Base-by-base conservation (phyloP, 2,888 invertebrate species). In the Ochropleura plecta region DNA sequence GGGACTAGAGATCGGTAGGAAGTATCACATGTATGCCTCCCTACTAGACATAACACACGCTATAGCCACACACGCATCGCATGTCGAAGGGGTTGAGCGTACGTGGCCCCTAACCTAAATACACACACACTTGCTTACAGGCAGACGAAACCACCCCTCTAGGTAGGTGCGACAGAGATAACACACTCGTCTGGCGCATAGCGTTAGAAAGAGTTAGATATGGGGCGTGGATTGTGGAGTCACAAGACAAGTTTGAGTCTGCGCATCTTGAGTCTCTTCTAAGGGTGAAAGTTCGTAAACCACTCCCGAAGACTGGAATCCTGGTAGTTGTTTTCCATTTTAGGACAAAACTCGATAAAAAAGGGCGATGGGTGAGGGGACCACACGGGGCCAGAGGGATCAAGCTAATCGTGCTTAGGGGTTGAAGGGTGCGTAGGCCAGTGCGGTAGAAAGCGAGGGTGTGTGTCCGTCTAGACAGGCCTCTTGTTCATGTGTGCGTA, bases 261-360 rank as follows among this genome's bases (percentile, higher is more conserved):
- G 95, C 94, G 94, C 95, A 93, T 95, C 96, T 96, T 95, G 91
- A 93, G 91, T 89, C 87, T 87, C 87, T 84, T 90, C 89, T 93
- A 94, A 94, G 96, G 96, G 96, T 96, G 93, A 93, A 91, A 90
- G 91, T 91, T 88, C 87, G 87, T 86, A 86, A 84, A 93, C 94
- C 93, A 85, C 92, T 92, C 70, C 76, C 67, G 73, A 82, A 75
- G 80, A 92, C 94, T 96, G 94, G 64, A 80, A 86, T 84, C 96
- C 96, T 96, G 94, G 96, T 96, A 95, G 89, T 93, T 95, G 96
- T 96, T 96, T 96, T 96, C 96, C 96, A 96, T 96, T 96, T 96
- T 96, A 96, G 96, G 96, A 96, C 96, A 96, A 96, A 96, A 96
- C 95, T 95, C 91, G 91, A 94, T 95, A 96, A 96, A 96, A 96